Base-by-base conservation (phyloP, 35 echinoderm and acorn worm species). In the Acanthaster planci region DNA sequence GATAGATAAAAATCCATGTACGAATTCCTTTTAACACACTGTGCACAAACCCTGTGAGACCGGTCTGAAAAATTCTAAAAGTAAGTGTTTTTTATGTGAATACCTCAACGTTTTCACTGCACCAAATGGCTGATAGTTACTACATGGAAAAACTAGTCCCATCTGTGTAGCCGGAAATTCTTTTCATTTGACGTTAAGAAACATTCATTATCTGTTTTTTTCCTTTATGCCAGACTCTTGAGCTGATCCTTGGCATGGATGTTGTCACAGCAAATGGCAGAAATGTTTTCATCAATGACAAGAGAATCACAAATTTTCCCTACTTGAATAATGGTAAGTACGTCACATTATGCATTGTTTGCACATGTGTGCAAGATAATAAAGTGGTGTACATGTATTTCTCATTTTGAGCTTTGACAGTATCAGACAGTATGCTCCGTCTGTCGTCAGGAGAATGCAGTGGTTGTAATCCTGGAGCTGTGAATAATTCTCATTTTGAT, bases 261-360 rank as follows among this genome's bases (percentile, higher is more conserved):
- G 82, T 85, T 32, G 60, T 96, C 19, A 88, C 51, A 17, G 77
- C 91, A 8, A 81, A 91, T 38, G 80, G 84, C 21, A 52, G 53
- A 12, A 77, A 72, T 39, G 85, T 92, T 14, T 76, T 34, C 21
- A 60, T 91, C 51, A 91, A 88, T 77, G 86, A 88, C 16, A 76
- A 72, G 40, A 40, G 76, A 37, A 77, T 92, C 12, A 44, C 59
- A 16, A 76, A 64, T 22, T 86, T 85, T 16, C 93, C 93, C 12
- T 91, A 76, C 52, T 60, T 90, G 54, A 59, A 77, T 16, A 91
- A 84, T 91, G 93, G 93, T 96, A 87, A 84, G 80, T 77, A 76
- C 42, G 4, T 47, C 12, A 12, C 4, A 47, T 47, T n/a, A n/a
- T n/a, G n/a, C 15, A 23, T 12, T 47, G 42, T 47, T 47, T 47